A percentile compares a stretch with the other conserved stretches of the same genome.
phyloP scores from a whole-genome alignment of 2,888 invertebrate species.

The Myathropa florea region DNA sequence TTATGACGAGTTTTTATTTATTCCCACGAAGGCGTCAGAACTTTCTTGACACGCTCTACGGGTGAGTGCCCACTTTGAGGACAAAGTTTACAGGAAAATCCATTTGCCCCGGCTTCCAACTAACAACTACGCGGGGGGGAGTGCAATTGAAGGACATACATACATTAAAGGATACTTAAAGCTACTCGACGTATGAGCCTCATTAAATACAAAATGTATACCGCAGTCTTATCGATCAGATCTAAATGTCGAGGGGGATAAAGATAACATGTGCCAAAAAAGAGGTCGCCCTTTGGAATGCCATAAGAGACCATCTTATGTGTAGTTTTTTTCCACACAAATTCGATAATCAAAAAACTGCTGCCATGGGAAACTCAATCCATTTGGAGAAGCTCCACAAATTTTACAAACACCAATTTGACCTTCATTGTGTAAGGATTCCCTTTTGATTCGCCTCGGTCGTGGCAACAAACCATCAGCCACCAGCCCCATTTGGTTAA shows the following conservation, averaged over 20 bases:
- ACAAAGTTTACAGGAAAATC: not conserved
- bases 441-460: slow-evolving; percentile 7
- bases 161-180: not conserved
- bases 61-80: not conserved
- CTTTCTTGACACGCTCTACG: not conserved
- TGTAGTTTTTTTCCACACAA: not conserved
- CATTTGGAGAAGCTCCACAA: not conserved
- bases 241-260: not conserved
- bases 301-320: no score
- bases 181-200: not conserved
- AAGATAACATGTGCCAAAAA: not conserved
- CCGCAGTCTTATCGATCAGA: not conserved
- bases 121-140: not conserved
- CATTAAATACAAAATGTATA: not conserved
- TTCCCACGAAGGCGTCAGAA: not conserved
- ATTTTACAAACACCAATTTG: slow-evolving; percentile 38
- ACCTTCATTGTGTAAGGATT: slow-evolving; percentile 32
- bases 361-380: not conserved
- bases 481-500: not conserved
- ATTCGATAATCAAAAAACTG: not conserved
- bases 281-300: not conserved
- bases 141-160: not conserved
- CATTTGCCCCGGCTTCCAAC: not conserved
- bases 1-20: not conserved
- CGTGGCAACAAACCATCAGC: not conserved